Conservation (phyloP, 2,797 vertebrate species). For the Xenentodon cancila region DNA sequence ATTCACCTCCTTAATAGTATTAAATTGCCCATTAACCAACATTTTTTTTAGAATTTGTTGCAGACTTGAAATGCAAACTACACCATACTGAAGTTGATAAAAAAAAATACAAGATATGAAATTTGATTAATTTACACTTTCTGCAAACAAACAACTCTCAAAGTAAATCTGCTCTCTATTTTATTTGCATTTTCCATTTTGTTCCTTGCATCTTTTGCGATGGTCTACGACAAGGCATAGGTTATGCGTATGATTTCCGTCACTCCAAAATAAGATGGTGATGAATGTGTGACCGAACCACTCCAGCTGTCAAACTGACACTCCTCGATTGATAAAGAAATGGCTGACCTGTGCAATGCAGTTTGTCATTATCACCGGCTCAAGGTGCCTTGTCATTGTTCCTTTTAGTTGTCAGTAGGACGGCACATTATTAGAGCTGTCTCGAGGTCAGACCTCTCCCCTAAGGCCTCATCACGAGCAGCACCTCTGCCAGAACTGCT, state of each 20-base stretch:
- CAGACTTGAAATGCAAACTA: no score
- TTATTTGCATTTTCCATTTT: no score
- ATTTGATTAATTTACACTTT: no score
- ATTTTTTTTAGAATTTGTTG: no score
- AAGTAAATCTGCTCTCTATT: no score
- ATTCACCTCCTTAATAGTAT: no score
- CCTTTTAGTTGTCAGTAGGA: constrained; percentile 45
- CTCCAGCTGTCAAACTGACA: constrained; percentile 44
- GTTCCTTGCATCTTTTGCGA: no score
- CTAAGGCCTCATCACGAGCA: constrained; percentile 61
- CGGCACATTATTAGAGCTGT: constrained; percentile 73
- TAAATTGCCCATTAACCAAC: no score
- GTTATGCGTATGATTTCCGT: constrained; percentile 42
- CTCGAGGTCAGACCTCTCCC: constrained; percentile 64
- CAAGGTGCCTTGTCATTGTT: constrained; percentile 52
- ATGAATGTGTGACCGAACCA: constrained; percentile 37
- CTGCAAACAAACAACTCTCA: no score
- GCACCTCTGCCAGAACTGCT: constrained; percentile 52
- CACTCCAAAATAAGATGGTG: constrained; percentile 49
- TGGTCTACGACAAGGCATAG: no score
- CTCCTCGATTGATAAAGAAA: constrained; percentile 60
- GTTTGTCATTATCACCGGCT: constrained; percentile 59
- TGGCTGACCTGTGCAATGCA: constrained; percentile 70
- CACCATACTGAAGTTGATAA: no score
- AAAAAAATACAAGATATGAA: no score